Conservation (phyloP, 2,888 invertebrate species). For the Pachydiplax longipennis region DNA sequence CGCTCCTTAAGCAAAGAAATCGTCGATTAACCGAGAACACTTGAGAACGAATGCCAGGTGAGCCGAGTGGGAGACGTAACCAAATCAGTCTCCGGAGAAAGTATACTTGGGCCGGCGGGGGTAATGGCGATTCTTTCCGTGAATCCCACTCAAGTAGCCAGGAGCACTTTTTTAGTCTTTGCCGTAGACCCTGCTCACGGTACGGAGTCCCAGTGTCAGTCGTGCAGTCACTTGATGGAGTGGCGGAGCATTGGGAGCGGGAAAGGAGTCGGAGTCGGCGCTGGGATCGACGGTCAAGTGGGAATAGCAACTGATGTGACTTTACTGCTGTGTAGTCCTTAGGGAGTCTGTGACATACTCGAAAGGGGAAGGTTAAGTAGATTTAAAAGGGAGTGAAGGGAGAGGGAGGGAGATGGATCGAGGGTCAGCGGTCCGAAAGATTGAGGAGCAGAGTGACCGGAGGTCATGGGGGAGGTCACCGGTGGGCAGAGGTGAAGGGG, state of each 20-base stretch:
- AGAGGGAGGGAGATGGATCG: constrained; percentile 35
- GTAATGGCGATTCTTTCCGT: background rate
- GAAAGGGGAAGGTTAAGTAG: constrained; percentile 41
- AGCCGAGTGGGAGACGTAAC: too few relatives aligned
- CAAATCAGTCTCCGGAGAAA: background rate
- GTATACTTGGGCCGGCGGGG: background rate
- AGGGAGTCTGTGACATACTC: constrained; percentile 43
- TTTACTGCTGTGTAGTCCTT: constrained; percentile 44
- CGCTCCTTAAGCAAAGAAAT: too few relatives aligned
- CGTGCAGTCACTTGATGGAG: constrained; percentile 36
- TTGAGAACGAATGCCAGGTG: too few relatives aligned
- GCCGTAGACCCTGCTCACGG: background rate
- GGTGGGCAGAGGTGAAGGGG: constrained; percentile 11
- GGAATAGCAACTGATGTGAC: constrained; percentile 44
- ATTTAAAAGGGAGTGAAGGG: constrained; percentile 24
- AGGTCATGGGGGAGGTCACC: constrained; percentile 38
- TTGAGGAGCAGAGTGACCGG: constrained; percentile 44
- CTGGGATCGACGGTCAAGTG: background rate
- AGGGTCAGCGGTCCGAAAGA: constrained; percentile 42
- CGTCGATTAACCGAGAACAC: too few relatives aligned
- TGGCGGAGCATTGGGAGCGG: constrained; percentile 17
- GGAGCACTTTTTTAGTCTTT: background rate
- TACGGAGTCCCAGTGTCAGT: background rate
- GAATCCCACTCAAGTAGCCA: background rate
- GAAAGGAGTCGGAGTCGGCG: background rate